Evolutionary conservation across 2,888 invertebrate genomes (phyloP).

Genomic region (Eretmocerus hayati): DNA sequence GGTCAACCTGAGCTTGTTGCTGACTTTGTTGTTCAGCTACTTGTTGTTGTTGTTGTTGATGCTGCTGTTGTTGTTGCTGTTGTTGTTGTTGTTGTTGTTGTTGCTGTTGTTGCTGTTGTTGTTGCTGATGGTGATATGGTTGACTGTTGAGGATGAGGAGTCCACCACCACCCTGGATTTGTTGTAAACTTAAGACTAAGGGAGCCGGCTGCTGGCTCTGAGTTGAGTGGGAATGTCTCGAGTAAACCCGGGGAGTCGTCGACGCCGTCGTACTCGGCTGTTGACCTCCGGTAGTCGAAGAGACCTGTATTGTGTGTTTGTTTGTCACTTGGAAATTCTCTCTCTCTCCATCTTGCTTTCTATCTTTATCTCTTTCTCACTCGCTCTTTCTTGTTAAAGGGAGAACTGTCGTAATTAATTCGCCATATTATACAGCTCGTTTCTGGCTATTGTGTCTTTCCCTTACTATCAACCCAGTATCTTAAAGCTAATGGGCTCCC

Average conservation of each 20-base stretch:
- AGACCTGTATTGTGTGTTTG: conserved; percentile 50
- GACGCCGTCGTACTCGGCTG: conserved; percentile 41
- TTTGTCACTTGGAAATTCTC: conserved; percentile 4
- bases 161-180: conserved; percentile 76
- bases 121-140: conserved; percentile 46
- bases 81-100: conserved; percentile 47
- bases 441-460: background rate
- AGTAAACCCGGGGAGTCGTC: conserved; percentile 43
- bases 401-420: conserved; percentile 14
- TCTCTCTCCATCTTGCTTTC: background rate
- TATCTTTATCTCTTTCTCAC: conserved; percentile 1
- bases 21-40: conserved; percentile 29
- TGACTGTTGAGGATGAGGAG: conserved; percentile 72
- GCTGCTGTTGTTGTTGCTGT: conserved; percentile 34
- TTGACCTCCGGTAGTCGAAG: conserved; percentile 63
- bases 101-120: conserved; percentile 46
- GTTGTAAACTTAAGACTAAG: conserved; percentile 74
- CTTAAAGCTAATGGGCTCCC: too few species aligned
- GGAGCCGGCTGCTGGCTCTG: conserved; percentile 52
- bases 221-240: conserved; percentile 53
- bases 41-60: conserved; percentile 41
- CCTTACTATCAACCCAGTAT: too few species aligned
- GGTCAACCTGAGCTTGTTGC: conserved; percentile 36
- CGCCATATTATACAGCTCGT: background rate
- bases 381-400: conserved; percentile 10